phyloP scores from a whole-genome alignment of 2,888 invertebrate genomes.

The Endotricha flammealis region DNA sequence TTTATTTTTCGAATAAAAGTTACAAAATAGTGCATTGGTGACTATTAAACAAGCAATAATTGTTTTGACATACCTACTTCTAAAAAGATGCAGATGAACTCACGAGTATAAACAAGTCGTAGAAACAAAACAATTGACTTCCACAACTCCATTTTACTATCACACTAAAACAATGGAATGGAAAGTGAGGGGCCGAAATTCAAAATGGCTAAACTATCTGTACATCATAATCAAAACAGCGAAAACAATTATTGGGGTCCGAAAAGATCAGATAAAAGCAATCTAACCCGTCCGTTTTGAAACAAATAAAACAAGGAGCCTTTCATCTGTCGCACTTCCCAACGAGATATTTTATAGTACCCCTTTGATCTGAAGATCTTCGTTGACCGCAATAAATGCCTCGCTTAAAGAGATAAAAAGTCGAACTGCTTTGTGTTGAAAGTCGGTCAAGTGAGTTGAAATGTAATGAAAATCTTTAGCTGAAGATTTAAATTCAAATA shows the following conservation, averaged over 20 bases:
- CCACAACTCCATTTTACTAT: neutral
- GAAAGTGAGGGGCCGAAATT: constrained; percentile 12
- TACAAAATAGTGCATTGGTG: no score
- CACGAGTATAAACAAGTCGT: neutral
- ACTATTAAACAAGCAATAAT: no score
- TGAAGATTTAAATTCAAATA: no score
- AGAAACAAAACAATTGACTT: neutral
- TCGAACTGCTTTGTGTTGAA: constrained; percentile 56
- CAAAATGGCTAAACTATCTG: constrained; percentile 25
- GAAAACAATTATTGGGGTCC: constrained; percentile 21
- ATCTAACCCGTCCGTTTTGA: constrained; percentile 24
- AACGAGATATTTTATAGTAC: constrained; percentile 44
- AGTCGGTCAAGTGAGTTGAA: constrained; percentile 56
- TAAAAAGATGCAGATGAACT: no score
- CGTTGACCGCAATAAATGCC: constrained; percentile 65
- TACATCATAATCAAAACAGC: constrained; percentile 31
- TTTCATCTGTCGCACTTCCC: constrained; percentile 28
- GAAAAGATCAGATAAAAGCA: constrained; percentile 24
- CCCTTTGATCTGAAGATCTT: constrained; percentile 55
- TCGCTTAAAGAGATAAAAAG: constrained; percentile 58
- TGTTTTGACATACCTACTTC: no score
- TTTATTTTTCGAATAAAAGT: no score
- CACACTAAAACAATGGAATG: constrained; percentile 16
- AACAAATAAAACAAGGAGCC: constrained; percentile 26
- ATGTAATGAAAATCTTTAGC: constrained; percentile 65